Evolutionary conservation across 2,797 vertebrate species (phyloP), one percentile per base, ranked within the genome.

Genomic region (Numenius phaeopus): DNA sequence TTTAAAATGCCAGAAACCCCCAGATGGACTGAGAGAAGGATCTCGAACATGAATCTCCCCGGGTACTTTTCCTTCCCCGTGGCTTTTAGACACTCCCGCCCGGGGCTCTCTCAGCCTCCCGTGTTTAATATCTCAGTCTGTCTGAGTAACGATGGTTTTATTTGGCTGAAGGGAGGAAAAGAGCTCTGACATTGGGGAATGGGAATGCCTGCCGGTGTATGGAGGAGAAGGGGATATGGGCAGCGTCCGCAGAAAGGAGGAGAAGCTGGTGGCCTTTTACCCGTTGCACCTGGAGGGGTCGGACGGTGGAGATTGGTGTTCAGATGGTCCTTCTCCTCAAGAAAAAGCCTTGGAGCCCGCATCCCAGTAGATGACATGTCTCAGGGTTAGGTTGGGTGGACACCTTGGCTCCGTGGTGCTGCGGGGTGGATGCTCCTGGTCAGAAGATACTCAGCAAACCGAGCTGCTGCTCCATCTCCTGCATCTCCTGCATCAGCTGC

Each of bases 351-450:
- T 12, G 3, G 50, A 58, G 66, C 73, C 73, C 7, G 17, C 23
- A 5, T 14, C 24, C 27, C n/a, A 3, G 0, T 2, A 8, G 37
- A 7, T 3, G 27, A 18, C 32, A 3, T 0, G 0, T 42, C 30
- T 49, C 5, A 3, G 1, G 34, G 3, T 7, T 2, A 5, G 32
- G 57, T 29, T 11, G 8, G 49, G 49, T 11, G 44, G 42, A 1
- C 58, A 13, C n/a, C 52, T 46, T 2, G 3, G 66, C 66, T 13
- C 58, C 5, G 1, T 5, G 37, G 37, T 24, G 32, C 50, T 3
- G 61, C 3, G 8, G 32, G 65, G 13, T 11, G 75, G 42, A 42
- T 9, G 61, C 71, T 73, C 20, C 44, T 4, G 42, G 14, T 42
- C 49, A 3, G 50, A 5, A 4, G n/a, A 7, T 49, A 0, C 6